Base-by-base conservation (phyloP, 2,113 vertebrate genomes). In the Dromaius novaehollandiae region DNA sequence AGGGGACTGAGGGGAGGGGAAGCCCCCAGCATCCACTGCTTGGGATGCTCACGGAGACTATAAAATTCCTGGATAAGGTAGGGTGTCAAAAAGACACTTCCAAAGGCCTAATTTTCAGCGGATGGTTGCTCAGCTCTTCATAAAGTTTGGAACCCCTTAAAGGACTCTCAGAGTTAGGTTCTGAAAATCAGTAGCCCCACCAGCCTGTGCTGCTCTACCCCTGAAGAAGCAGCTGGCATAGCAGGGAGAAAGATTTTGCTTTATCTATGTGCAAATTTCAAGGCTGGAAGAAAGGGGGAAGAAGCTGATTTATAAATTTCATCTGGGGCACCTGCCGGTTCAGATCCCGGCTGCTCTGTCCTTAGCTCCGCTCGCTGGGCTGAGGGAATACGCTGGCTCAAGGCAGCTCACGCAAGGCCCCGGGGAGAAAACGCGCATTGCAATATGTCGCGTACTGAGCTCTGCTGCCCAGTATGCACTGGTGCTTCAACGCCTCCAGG, bases 61-160 rank as follows among this genome's bases (percentile, higher is more conserved):
- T 96, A 96, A 97, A 96, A 95, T 81, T 95, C 56, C n/a, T 97
- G 91, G 56, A 32, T 34, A 60, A 34, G 21, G 4, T 12, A 30
- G 18, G 65, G 63, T 64, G 64, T 55, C 85, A 82, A 58, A 42
- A 2, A 85, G 25, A 22, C 40, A 66, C 34, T 86, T 94, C 26
- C 58, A 88, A 61, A 94, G 71, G 65, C 3, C 34, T 44, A 0
- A 36, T 36, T 90, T 78, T 76, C 64, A 68, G 28, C 8, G 18
- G 11, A 48, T 28, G 19, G 38, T 24, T 25, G 48, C 42, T 94
- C 58, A 81, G 44, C 6, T 66, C 21, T 51, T 51, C 10, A 38
- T n/a, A 28, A 83, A 78, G 17, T 50, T 7, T 74, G n/a, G 34
- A 60, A 3, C 25, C 32, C 69, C 24, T 87, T 56, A 10, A 81